phyloP scores from a whole-genome alignment of 2,888 invertebrate genomes.

The Heliconius hortense region DNA sequence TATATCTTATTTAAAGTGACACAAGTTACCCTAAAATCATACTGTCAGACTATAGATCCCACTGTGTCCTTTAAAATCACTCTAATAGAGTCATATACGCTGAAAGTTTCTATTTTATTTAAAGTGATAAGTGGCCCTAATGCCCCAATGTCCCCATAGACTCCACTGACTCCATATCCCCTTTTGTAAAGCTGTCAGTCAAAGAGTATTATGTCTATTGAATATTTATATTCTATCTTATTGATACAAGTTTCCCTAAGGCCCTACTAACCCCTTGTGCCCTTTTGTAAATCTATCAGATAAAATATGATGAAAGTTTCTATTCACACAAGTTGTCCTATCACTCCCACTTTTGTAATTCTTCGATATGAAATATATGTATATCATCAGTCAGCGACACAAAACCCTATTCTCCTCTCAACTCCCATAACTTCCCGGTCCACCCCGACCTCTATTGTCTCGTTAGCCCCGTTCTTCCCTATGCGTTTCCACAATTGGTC shows the following conservation, averaged over 20 bases:
- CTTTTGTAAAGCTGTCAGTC: background rate
- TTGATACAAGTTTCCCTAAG: background rate
- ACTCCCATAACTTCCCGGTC: background rate
- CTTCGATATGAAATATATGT: background rate
- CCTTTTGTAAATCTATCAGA: background rate
- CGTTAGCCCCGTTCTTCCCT: background rate
- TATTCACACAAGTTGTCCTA: background rate
- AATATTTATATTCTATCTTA: background rate
- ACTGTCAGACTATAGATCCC: too few species aligned
- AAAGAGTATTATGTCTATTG: background rate
- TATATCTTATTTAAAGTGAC: background rate
- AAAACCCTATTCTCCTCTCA: background rate
- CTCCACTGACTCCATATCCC: background rate
- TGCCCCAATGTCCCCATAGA: background rate
- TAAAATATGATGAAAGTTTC: background rate
- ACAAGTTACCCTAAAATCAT: background rate
- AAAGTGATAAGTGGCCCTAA: background rate
- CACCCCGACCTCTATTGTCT: background rate
- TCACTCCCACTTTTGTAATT: background rate
- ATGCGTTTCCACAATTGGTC: slow-evolving; percentile 19
- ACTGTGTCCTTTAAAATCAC: background rate
- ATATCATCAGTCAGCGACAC: background rate
- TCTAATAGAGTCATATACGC: background rate
- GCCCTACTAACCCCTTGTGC: background rate
- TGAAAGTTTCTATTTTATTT: background rate